Base-by-base conservation (phyloP, 2,888 invertebrate species). In the Andrena trimmerana region DNA sequence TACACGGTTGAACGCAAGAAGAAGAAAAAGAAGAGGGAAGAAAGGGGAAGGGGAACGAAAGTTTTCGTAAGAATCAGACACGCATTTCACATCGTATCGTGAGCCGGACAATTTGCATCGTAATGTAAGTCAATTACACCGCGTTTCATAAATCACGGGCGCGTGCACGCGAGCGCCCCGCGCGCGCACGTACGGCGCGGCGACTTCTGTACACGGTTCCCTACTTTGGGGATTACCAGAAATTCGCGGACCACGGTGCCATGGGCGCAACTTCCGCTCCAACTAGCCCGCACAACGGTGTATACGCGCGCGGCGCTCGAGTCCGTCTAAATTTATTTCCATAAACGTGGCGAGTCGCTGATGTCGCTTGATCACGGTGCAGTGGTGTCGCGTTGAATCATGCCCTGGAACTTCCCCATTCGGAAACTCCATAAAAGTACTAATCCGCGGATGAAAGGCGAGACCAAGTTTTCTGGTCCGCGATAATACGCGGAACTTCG, bases 81-180 rank as follows among this genome's bases (percentile, higher is more conserved):
- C 78, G 74, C 68, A 80, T 74, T 88, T 78, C 65, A 72, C 84
- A 60, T 81, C 54, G 62, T 87, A 77, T 86, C 87, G 87, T 86
- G 88, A 82, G 80, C 73, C 33, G 36, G 60, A 78, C 85, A 84
- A 87, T 87, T 87, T 88, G 88, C 87, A 87, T 87, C 68, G 80
- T 88, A 87, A 87, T 86, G 87, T 67, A 76, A 84, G 88, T 86
- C 87, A 84, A 87, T 86, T 88, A 88, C 80, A 81, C 68, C 78
- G 79, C 82, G 87, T 77, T 81, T 76, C 74, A 74, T 88, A 82
- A 82, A 82, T 88, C 88, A 82, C 78, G 82, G 81, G 78, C 81
- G 80, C 76, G 85, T 87, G 81, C 88, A 87, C 88, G 85, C 77
- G 73, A 85, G 68, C 62, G 42, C 42, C 13, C 42, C 42, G 42